Base-by-base conservation (phyloP, 2,113 vertebrate genomes). In the Sorex araneus region DNA sequence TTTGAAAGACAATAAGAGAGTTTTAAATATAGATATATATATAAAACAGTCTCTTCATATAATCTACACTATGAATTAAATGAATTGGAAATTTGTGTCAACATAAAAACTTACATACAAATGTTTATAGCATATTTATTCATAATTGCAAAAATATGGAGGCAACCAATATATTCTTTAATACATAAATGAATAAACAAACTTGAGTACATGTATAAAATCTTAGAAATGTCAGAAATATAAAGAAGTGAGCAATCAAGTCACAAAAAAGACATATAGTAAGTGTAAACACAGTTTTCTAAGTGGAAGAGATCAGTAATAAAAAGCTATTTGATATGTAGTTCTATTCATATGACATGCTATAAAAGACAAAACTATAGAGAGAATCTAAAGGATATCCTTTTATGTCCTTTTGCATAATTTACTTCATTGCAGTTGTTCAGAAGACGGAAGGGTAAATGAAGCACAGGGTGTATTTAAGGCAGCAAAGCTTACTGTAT, bases 171-270 rank as follows among this genome's bases (percentile, higher is more conserved):
- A n/a, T n/a, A n/a, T n/a, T n/a, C n/a, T n/a, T n/a, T n/a, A n/a
- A n/a, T n/a, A n/a, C n/a, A n/a, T n/a, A n/a, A n/a, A 93, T 84
- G 40, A 25, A 64, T 84, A 89, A 70, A 84, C 34, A 84, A 70
- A 70, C 50, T 75, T 28, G 84, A 47, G 9, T 81, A 81, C 25
- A 69, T 79, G 23, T 79, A 67, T 86, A 67, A 28, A 80, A 90
- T 69, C n/a, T n/a, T n/a, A n/a, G 69, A 19, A 60, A 74, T 90
- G 64, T 80, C 80, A 85, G 27, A 66, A 30, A 28, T 77, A 82
- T 78, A 77, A 83, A 76, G 13, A 83, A 84, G 78, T 84, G 40
- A 84, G n/a, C n/a, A n/a, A n/a, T n/a, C n/a, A n/a, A n/a, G n/a
- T n/a, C n/a, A n/a, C n/a, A n/a, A n/a, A n/a, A n/a, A n/a, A n/a